Percentiles rank a stretch among this genome's conserved stretches.
phyloP scores from a whole-genome alignment of 1,140 invertebrate genomes.

The Zaprionus nigranus region DNA sequence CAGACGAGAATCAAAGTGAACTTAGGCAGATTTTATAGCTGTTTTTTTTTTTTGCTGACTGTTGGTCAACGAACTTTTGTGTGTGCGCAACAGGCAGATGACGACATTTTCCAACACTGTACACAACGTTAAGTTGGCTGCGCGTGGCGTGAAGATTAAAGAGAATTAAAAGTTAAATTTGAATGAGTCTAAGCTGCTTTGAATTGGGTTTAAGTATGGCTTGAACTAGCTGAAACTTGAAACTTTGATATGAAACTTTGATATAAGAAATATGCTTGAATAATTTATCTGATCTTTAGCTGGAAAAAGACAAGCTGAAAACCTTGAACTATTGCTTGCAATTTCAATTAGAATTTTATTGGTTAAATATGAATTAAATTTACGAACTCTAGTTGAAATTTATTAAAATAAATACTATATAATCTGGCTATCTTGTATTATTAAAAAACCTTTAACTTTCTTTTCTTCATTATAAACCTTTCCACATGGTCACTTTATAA shows the following conservation, averaged over 20 bases:
- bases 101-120: constrained; percentile 3
- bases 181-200: background rate
- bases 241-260: background rate
- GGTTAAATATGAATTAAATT: too few relatives aligned
- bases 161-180: background rate
- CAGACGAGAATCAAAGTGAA: constrained; percentile 69
- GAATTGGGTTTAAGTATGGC: background rate
- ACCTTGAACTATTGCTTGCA: background rate
- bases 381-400: too few relatives aligned
- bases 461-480: too few relatives aligned
- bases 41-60: constrained; percentile 3
- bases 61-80: constrained; percentile 64
- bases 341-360: background rate
- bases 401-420: too few relatives aligned
- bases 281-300: background rate
- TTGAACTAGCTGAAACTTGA: background rate
- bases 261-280: background rate
- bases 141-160: background rate
- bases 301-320: background rate
- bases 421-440: too few relatives aligned
- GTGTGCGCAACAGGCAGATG: constrained; percentile 34
- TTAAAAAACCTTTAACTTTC: too few relatives aligned
- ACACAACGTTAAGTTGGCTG: constrained; percentile 13
- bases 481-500: too few relatives aligned
- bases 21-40: constrained; percentile 36